Evolutionary conservation across 2,113 vertebrate species (phyloP).

Genomic region (Varanus salvator): DNA sequence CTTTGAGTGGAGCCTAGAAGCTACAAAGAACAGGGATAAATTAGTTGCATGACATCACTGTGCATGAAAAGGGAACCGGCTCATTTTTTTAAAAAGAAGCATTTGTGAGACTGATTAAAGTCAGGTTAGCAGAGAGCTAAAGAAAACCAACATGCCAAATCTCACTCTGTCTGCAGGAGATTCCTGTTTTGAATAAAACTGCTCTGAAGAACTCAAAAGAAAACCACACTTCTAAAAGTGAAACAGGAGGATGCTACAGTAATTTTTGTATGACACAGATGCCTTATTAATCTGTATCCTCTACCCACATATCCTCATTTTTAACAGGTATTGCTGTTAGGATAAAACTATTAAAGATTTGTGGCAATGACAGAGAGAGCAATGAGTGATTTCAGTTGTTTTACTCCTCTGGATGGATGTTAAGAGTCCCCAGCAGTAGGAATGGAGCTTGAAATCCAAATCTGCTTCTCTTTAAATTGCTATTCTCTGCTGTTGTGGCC

Average conservation of each 20-base stretch:
- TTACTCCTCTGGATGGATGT: background rate
- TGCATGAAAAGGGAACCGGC: conserved; percentile 53
- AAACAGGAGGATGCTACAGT: conserved; percentile 21
- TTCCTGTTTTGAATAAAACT: conserved; percentile 19
- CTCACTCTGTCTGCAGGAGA: conserved; percentile 4
- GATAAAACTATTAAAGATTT: conserved; percentile 2
- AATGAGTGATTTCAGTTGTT: background rate
- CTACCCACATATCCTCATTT: conserved; percentile 1
- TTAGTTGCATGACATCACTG: conserved; percentile 54
- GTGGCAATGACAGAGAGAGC: background rate
- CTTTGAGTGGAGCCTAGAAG: conserved; percentile 53
- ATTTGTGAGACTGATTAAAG: conserved; percentile 56
- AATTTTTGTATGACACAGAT: conserved; percentile 22
- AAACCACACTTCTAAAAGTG: conserved; percentile 36
- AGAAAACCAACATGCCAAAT: conserved; percentile 52
- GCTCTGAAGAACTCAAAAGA: background rate
- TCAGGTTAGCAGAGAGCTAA: conserved; percentile 19
- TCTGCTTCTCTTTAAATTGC: background rate
- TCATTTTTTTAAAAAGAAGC: conserved; percentile 21
- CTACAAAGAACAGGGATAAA: conserved; percentile 58
- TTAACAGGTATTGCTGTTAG: conserved; percentile 22
- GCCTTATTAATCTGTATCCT: background rate
- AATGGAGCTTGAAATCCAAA: background rate
- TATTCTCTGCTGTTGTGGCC: background rate
- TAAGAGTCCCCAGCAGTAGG: background rate